These are phyloP conservation scores for Amiota communis DNA, from an alignment of 2,888 invertebrate genomes.

Conservation along the genomic window DNA sequence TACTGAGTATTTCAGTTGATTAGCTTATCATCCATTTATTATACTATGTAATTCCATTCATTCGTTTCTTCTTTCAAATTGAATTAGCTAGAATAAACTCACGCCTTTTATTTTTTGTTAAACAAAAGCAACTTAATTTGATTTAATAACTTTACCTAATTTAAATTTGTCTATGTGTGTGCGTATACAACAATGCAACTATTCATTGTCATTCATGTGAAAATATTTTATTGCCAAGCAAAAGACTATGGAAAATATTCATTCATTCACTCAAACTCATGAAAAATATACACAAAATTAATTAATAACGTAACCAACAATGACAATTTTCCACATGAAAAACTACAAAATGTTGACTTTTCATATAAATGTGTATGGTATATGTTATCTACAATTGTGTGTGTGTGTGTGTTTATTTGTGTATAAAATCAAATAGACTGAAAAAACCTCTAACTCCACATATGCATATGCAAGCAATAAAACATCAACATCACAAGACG, in stretches of 20 bases:
- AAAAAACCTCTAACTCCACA: constrained; percentile 1
- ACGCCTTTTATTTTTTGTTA: too few relatives aligned
- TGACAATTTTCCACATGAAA: constrained; percentile 64
- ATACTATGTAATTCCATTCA: too few relatives aligned
- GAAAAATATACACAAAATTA: constrained; percentile 49
- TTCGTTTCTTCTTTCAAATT: too few relatives aligned
- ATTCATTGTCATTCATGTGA: constrained; percentile 64
- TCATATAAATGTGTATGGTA: constrained; percentile 32
- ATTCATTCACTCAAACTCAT: constrained; percentile 17
- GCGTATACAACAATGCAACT: constrained; percentile 55
- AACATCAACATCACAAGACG: background rate
- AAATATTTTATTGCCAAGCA: constrained; percentile 57
- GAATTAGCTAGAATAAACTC: too few relatives aligned
- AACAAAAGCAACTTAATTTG: background rate
- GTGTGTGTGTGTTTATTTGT: background rate
- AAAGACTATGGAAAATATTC: constrained; percentile 31
- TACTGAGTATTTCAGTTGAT: too few relatives aligned
- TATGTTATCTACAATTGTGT: background rate
- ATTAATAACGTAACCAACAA: constrained; percentile 64
- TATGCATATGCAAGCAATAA: background rate
- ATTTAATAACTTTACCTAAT: constrained; percentile 12
- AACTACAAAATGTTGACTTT: constrained; percentile 50
- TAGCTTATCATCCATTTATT: too few relatives aligned
- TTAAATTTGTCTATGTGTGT: constrained; percentile 9
- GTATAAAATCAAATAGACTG: background rate